Evolutionary conservation across 2,113 vertebrate genomes (phyloP), one percentile per base, ranked within the genome.

Genomic region (Junco hyemalis): DNA sequence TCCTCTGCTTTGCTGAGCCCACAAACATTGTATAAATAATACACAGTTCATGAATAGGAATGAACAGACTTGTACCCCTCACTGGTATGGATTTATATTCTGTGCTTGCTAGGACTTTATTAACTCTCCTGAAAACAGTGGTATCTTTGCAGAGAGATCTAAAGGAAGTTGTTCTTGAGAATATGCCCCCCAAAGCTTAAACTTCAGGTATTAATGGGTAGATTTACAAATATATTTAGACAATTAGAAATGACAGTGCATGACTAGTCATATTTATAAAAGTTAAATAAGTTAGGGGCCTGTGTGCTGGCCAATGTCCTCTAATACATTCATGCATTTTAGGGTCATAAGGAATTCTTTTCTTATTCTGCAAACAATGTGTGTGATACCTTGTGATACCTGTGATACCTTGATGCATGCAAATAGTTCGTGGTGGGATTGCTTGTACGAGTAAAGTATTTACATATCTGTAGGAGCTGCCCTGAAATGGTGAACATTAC

Each of bases 11-110:
- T 90, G 50, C 81, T 95, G 77, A 92, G 93, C 71, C 77, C 96
- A 94, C 81, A 97, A 94, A 96, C 74, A 95, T 42, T 71, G 50
- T 92, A 94, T 96, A 96, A 97, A 97, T 97, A 94, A 96, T 95
- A 96, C 77, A 94, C 95, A 85, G 66, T 86, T 96, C 94, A 96
- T 96, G 93, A 95, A 92, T 68, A 96, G 70, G 81, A 96, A 93
- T 95, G 71, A 96, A 92, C 35, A 84, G 77, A 47, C 64, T 88
- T 71, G 53, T 86, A 74, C 70, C 72, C 56, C 77, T 95, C 63
- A 73, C 70, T 9, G 5, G n/a, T 71, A 77, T 16, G 87, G 54
- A 95, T 91, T 92, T 95, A 73, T 96, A 97, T 96, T 93, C 90
- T 87, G 82, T 65, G 94, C 77, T 73, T 88, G 85, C 82, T 54